Evolutionary conservation across 1,140 invertebrate genomes (phyloP).

Genomic region (Philotrypesis tridentata): DNA sequence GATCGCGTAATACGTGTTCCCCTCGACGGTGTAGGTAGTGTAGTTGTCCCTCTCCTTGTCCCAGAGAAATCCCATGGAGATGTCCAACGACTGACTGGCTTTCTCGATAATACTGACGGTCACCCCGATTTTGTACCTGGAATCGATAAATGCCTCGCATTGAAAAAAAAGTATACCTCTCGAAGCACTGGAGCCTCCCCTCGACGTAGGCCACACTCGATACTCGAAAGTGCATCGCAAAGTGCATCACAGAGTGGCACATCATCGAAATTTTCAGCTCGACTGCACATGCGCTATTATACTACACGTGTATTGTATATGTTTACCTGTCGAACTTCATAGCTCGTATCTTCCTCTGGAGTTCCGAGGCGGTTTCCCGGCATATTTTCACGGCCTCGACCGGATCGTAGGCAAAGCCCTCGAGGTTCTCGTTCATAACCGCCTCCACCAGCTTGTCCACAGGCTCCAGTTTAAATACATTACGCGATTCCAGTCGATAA

Average conservation of each 20-base stretch:
- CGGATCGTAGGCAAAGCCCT: conserved; percentile 71
- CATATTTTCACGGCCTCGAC: conserved; percentile 66
- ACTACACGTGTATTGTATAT: not conserved
- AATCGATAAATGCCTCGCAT: conserved; percentile 30
- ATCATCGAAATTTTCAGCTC: no score
- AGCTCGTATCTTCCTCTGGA: conserved; percentile 69
- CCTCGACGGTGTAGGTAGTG: conserved; percentile 60
- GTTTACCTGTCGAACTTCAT: conserved; percentile 73
- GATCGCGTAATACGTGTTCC: conserved; percentile 62
- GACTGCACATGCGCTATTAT: no score
- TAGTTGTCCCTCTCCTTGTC: conserved; percentile 66
- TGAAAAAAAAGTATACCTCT: no score
- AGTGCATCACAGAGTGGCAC: no score
- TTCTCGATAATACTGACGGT: conserved; percentile 67
- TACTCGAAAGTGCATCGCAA: no score
- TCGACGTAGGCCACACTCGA: not conserved
- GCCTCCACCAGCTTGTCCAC: conserved; percentile 71
- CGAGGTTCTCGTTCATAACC: conserved; percentile 69
- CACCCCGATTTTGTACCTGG: conserved; percentile 66
- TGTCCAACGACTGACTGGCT: conserved; percentile 61
- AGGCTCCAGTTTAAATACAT: conserved; percentile 71
- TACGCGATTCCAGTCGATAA: conserved; percentile 72
- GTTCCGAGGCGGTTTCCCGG: conserved; percentile 66
- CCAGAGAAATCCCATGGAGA: conserved; percentile 64
- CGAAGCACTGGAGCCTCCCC: no score